Evolutionary conservation across 2,113 vertebrate species (phyloP).

Genomic region (Chloropsis cyanopogon): DNA sequence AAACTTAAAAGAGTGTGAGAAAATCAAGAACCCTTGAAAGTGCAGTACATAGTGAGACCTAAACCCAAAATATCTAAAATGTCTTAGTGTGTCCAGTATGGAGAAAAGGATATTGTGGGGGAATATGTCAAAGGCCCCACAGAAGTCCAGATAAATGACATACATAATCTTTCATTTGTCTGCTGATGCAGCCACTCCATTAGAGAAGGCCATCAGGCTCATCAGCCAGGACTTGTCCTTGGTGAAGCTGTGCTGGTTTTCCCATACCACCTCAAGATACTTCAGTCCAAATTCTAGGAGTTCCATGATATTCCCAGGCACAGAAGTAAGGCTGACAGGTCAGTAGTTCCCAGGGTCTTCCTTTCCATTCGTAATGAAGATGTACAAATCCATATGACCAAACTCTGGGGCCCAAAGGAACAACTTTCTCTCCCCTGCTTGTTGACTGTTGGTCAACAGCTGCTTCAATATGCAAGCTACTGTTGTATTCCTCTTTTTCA

Average conservation of each 20-base stretch:
- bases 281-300: background rate
- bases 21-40: background rate
- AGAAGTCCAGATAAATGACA: background rate
- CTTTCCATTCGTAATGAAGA: background rate
- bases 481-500: background rate
- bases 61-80: background rate
- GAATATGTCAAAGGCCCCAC: background rate
- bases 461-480: background rate
- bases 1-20: background rate
- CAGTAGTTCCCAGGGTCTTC: background rate
- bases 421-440: accelerated
- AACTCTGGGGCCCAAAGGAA: background rate
- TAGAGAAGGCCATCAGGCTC: background rate
- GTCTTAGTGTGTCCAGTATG: background rate
- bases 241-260: background rate
- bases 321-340: background rate
- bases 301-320: background rate
- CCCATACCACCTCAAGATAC: background rate
- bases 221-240: background rate
- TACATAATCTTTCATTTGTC: accelerated
- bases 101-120: background rate
- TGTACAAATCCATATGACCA: background rate
- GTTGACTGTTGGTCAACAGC: background rate
- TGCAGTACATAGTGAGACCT: background rate
- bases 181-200: background rate